Percentiles rank a stretch among this genome's conserved stretches.
Conservation (phyloP, 2,113 vertebrate species). For the Daphoenositta chrysoptera region DNA sequence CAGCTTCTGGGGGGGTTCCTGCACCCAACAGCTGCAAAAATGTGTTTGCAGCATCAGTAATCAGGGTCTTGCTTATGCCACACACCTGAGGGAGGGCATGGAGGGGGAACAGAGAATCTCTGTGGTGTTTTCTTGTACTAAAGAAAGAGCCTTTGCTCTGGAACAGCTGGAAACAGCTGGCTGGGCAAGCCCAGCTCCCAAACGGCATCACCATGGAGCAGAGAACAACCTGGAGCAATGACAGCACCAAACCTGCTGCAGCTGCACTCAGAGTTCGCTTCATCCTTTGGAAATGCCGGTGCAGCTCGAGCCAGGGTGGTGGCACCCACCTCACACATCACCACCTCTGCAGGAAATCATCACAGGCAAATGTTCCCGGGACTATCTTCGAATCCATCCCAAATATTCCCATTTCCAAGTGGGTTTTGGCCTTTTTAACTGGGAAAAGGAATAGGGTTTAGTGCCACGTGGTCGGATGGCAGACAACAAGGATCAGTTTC, state of each 20-base stretch:
- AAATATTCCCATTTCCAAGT: background rate
- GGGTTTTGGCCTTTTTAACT: background rate
- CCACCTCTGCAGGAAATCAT: background rate
- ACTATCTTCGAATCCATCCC: background rate
- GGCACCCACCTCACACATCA: background rate
- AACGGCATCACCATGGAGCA: background rate
- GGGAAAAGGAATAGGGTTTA: background rate
- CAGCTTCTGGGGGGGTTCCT: background rate
- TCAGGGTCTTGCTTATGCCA: background rate
- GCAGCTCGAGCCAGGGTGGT: background rate
- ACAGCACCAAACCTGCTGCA: background rate
- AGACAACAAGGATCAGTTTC: background rate
- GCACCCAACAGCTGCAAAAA: background rate
- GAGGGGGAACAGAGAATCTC: background rate
- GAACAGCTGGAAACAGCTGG: background rate
- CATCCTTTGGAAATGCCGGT: background rate
- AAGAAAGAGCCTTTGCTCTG: background rate
- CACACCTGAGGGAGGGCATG: rapidly evolving
- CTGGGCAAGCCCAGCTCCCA: background rate
- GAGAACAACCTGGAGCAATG: background rate
- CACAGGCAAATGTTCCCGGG: rapidly evolving
- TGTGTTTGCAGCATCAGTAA: background rate
- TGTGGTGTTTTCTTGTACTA: background rate
- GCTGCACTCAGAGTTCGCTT: background rate
- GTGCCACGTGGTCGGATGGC: rapidly evolving